Conservation (phyloP, 2,888 invertebrate genomes). For the Drosophila limbata region DNA sequence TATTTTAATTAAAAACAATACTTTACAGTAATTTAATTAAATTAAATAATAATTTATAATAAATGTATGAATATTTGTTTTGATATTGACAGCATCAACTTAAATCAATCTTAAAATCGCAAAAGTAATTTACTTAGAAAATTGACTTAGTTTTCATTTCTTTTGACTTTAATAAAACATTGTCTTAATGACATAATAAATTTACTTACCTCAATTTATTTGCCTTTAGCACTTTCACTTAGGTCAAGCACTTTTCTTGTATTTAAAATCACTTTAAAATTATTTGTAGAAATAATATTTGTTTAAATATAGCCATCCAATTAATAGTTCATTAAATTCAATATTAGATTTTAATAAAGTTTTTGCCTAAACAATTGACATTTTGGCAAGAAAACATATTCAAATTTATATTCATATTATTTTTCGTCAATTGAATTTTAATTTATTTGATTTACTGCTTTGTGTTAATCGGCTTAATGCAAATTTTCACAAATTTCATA, state of each 20-base stretch:
- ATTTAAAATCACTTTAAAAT: not conserved
- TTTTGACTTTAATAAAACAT: too few relatives aligned
- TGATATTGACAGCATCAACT: too few relatives aligned
- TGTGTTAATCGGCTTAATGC: constrained; percentile 8
- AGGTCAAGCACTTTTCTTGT: not conserved
- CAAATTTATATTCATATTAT: not conserved
- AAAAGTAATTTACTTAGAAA: too few relatives aligned
- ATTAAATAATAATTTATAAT: too few relatives aligned
- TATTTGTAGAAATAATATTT: not conserved
- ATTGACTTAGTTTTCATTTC: too few relatives aligned
- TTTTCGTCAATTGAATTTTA: not conserved
- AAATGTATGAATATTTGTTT: too few relatives aligned
- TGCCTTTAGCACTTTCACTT: not conserved
- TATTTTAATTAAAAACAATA: too few relatives aligned
- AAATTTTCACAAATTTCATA: not conserved
- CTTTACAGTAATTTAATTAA: too few relatives aligned
- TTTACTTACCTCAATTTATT: too few relatives aligned
- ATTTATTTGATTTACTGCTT: constrained; percentile 2
- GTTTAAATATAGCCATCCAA: not conserved
- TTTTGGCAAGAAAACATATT: not conserved
- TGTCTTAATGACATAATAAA: too few relatives aligned
- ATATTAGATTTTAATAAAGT: not conserved
- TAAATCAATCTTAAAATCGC: too few relatives aligned
- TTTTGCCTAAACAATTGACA: not conserved
- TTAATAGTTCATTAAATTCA: not conserved